These are phyloP conservation scores for Metallyticus violacea DNA, from an alignment of 2,888 invertebrate genomes.

Conservation along the genomic window DNA sequence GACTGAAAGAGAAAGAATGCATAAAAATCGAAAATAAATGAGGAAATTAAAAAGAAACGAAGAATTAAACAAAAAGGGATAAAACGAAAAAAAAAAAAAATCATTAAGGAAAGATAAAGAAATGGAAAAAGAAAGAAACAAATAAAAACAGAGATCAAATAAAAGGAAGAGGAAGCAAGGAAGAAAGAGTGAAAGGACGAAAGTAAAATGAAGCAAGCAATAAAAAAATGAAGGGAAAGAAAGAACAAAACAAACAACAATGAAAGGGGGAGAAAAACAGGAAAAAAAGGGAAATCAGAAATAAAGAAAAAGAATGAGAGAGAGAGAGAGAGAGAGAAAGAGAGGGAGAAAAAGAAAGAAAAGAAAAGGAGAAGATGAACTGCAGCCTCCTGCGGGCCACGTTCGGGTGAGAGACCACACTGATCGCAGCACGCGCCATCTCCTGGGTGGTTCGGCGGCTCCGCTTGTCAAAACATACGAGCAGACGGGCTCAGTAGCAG, in stretches of 20 bases:
- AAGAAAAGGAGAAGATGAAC: not conserved
- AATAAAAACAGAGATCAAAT: not conserved
- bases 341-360: not conserved
- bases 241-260: not conserved
- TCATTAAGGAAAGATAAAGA: too few species aligned
- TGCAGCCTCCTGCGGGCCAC: not conserved
- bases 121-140: not conserved
- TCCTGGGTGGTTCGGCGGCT: conserved; percentile 52
- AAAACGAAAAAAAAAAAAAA: not conserved
- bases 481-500: not conserved
- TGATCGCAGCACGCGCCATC: conserved; percentile 72
- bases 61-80: not conserved
- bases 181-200: not conserved
- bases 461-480: not conserved
- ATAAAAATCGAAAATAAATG: too few species aligned
- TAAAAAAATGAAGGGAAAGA: not conserved
- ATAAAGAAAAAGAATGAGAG: not conserved
- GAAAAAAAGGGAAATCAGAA: not conserved
- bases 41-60: not conserved
- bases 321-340: not conserved
- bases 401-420: conserved; percentile 65
- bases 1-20: too few species aligned
- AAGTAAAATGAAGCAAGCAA: not conserved
- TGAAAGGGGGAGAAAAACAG: not conserved
- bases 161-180: not conserved